These are phyloP conservation scores for Prorops nasuta DNA, from an alignment of 1,140 invertebrate species.

Conservation along the genomic window DNA sequence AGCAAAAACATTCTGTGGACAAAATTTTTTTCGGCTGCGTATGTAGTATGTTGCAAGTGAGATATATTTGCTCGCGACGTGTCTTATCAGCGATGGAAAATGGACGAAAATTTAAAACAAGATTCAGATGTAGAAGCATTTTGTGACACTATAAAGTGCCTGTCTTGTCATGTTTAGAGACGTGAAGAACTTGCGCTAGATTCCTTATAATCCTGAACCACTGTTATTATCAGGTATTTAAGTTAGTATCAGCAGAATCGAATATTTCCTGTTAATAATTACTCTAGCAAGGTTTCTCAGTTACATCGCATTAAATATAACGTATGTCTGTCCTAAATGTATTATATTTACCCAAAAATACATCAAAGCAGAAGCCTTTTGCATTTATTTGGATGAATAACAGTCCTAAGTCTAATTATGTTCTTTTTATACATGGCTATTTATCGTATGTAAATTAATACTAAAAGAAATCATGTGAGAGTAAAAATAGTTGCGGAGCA, in stretches of 20 bases:
- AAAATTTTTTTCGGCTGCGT: conserved; percentile 32
- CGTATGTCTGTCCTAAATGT: conserved; percentile 40
- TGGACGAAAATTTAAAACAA: conserved; percentile 49
- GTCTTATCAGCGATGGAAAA: conserved; percentile 34
- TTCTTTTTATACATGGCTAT: no score
- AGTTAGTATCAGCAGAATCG: conserved; percentile 8
- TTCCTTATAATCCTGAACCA: conserved; percentile 40
- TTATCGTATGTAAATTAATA: no score
- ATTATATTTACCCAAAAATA: no score
- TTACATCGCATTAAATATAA: conserved; percentile 31
- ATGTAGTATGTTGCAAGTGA: conserved; percentile 40
- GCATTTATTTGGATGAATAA: no score
- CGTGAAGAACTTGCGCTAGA: conserved; percentile 42
- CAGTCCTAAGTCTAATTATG: no score
- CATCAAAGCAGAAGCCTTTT: no score
- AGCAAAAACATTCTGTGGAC: conserved; percentile 36
- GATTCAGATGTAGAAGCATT: conserved; percentile 49
- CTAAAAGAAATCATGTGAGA: conserved; percentile 14
- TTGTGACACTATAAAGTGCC: conserved; percentile 56
- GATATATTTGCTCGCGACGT: conserved; percentile 37
- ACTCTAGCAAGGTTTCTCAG: conserved; percentile 30
- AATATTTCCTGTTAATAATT: conserved; percentile 21
- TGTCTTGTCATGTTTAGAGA: conserved; percentile 53
- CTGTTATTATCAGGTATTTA: conserved; percentile 24
- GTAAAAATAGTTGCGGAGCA: neutral